phyloP scores from a whole-genome alignment of 2,113 vertebrate genomes.

The Reinhardtius hippoglossoides region DNA sequence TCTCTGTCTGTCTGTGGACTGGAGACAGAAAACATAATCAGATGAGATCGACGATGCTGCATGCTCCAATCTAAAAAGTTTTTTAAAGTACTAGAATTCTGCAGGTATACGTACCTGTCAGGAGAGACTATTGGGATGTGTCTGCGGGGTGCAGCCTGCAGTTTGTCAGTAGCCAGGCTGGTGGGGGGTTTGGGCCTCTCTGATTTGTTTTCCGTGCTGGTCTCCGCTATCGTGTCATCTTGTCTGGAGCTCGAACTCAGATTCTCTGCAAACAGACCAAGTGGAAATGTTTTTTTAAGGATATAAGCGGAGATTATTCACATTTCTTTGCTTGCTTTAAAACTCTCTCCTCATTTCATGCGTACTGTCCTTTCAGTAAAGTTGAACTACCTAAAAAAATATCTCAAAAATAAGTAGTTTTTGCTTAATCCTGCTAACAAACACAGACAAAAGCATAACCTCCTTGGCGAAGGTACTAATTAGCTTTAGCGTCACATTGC shows the following conservation, averaged over 20 bases:
- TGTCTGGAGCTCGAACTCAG: slow-evolving; percentile 30
- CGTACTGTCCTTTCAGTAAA: no score
- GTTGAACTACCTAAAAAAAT: no score
- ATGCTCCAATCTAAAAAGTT: not conserved
- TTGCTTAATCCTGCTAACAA: no score
- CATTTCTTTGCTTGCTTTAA: no score
- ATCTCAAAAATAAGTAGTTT: no score
- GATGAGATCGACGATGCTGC: not conserved
- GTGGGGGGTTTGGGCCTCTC: slow-evolving; percentile 79
- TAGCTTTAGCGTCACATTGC: no score
- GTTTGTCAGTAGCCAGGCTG: slow-evolving; percentile 76
- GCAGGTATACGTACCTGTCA: slow-evolving; percentile 74
- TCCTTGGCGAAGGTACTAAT: no score
- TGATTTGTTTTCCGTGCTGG: slow-evolving; percentile 54
- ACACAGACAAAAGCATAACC: no score
- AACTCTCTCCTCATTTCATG: no score
- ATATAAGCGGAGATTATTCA: not conserved
- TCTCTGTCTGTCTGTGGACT: slow-evolving; percentile 94
- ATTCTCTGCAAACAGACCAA: slow-evolving; percentile 53
- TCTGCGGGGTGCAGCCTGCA: slow-evolving; percentile 63
- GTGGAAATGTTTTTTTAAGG: not conserved
- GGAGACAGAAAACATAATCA: slow-evolving; percentile 54
- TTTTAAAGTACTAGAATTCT: no score
- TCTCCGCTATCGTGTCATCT: slow-evolving; percentile 52
- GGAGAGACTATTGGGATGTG: slow-evolving; percentile 84